Base-by-base conservation (phyloP, 2,113 vertebrate genomes). In the Theristicus caerulescens region DNA sequence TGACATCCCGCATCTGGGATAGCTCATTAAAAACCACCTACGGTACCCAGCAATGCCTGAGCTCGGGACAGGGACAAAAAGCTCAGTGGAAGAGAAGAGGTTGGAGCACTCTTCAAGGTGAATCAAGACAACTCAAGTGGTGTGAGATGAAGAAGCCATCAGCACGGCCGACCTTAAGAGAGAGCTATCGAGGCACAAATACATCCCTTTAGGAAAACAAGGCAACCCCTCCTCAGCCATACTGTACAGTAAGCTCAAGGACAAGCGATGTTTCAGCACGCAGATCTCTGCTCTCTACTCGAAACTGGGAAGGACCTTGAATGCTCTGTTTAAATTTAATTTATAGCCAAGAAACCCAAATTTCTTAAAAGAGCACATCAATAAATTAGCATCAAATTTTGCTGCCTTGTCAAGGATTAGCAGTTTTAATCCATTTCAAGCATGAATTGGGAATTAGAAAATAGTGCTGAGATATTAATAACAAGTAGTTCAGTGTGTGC, bases 401-500 rank as follows among this genome's bases (percentile, higher is more conserved):
- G 83, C 80, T 88, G 90, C 88, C 88, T 93, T 92, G 88, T 92
- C 88, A 89, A 95, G 86, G 91, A 95, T 96, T 96, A 94, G 69
- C 61, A 16, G 72, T 91, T 94, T 95, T 87, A 94, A 96, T 95
- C 88, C 64, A 65, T 90, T 92, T 96, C 64, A 81, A 72, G 88
- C 72, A 64, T 82, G 90, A 92, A 76, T 14, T 86, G 77, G 92
- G 92, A 97, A 93, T 96, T 95, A 91, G 83, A 84, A 96, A 95
- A 94, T 92, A 93, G 65, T 65, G 91, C 86, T 91, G 95, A 95
- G 93, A 91, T 95, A 94, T 86, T 92, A 93, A 96, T 96, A 97
- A 92, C 80, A 76, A 88, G 88, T 49, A 92, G 83, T 82, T 95
- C 80, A 76, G 40, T 86, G 44, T 22, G 52, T 92, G 82, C 77